Evolutionary conservation across 2,888 invertebrate species (phyloP).

Genomic region (Panopea generosa): DNA sequence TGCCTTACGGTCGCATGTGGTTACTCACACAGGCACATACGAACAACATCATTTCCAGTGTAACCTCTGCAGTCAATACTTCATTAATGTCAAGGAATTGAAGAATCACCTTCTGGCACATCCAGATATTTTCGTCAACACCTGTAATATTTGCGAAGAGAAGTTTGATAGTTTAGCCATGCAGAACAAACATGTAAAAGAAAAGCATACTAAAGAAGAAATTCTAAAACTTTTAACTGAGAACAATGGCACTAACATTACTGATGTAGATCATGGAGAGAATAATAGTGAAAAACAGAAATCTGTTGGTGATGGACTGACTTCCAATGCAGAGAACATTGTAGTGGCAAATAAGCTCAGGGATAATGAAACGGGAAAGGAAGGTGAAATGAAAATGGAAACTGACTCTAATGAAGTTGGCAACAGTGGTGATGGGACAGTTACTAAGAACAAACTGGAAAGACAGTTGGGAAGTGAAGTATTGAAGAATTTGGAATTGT

Average conservation of each 20-base stretch:
- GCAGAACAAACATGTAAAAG: no score
- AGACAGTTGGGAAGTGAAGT: no score
- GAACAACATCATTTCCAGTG: background rate
- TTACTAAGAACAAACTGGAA: background rate
- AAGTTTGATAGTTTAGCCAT: slow-evolving; percentile 4
- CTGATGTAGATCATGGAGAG: no score
- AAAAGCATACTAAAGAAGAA: no score
- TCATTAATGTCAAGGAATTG: background rate
- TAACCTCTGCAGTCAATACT: slow-evolving; percentile 2
- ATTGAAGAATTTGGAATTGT: no score
- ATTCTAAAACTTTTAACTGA: no score
- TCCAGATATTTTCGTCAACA: no score
- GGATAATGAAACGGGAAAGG: background rate
- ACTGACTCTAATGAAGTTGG: background rate
- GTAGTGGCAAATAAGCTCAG: no score
- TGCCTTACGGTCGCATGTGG: background rate
- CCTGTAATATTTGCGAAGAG: background rate
- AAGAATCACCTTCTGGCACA: slow-evolving; percentile 3
- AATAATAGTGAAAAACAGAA: no score
- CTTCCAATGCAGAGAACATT: no score
- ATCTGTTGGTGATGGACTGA: no score
- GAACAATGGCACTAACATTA: no score
- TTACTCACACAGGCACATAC: background rate
- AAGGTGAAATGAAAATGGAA: slow-evolving; percentile 1
- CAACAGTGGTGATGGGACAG: background rate